Conservation (phyloP, 2,888 invertebrate species). For the Lycaena phlaeas region DNA sequence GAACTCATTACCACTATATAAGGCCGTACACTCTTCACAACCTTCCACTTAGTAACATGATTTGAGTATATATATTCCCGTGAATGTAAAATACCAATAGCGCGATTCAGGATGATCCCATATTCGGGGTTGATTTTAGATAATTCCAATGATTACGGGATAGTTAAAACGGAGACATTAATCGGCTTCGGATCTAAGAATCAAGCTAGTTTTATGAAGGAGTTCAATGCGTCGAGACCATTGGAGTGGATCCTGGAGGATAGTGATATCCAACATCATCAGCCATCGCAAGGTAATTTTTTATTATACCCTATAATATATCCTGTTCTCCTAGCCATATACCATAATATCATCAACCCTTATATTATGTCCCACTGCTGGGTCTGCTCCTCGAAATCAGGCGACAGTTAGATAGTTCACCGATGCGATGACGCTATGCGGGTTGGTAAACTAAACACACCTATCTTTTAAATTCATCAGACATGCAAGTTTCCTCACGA, state of each 20-base stretch:
- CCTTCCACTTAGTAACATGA: neutral
- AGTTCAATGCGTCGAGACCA: conserved; percentile 33
- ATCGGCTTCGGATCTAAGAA: conserved; percentile 39
- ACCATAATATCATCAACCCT: no score
- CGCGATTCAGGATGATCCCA: conserved; percentile 34
- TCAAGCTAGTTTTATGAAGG: conserved; percentile 26
- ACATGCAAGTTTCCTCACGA: no score
- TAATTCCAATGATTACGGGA: conserved; percentile 43
- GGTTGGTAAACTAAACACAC: no score
- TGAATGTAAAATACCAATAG: neutral
- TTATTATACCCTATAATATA: no score
- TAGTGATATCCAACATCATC: no score
- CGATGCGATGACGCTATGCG: no score
- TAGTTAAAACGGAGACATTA: conserved; percentile 48
- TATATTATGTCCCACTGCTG: no score
- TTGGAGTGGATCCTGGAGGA: conserved; percentile 45
- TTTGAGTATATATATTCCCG: neutral
- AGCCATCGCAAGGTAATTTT: no score
- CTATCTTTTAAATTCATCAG: no score
- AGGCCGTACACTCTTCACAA: conserved; percentile 16
- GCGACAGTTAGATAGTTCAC: no score
- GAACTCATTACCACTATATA: conserved; percentile 48
- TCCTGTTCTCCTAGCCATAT: no score
- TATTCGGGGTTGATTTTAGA: conserved; percentile 44
- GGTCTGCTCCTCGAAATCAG: no score